Conservation (phyloP, 2,888 invertebrate species). For the Drosophila helvetica region DNA sequence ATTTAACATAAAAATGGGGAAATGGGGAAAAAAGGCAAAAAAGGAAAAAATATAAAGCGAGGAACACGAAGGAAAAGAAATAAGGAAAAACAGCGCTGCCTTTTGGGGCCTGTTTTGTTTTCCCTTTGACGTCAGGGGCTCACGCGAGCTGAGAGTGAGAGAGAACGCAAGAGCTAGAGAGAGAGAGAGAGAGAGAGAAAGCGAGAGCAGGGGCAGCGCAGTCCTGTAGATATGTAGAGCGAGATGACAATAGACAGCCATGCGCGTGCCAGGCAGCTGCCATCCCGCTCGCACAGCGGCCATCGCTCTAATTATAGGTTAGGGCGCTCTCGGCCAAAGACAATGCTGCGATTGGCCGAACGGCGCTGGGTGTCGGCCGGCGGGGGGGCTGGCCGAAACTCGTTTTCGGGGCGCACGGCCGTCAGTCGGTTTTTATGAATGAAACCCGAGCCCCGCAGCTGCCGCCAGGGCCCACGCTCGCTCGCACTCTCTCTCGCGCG, state of each 20-base stretch:
- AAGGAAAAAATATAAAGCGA: conserved; percentile 8
- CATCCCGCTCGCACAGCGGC: conserved; percentile 75
- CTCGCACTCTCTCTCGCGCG: background rate
- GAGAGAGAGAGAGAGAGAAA: conserved; percentile 20
- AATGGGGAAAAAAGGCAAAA: conserved; percentile 18
- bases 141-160: conserved; percentile 27
- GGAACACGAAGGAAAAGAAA: conserved; percentile 11
- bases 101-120: conserved; percentile 24
- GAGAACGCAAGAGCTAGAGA: background rate
- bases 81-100: conserved; percentile 31
- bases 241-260: conserved; percentile 44
- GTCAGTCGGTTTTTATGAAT: conserved; percentile 63
- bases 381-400: conserved; percentile 71
- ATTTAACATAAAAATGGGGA: conserved; percentile 36
- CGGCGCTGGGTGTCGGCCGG: conserved; percentile 24
- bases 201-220: conserved; percentile 5
- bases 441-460: conserved; percentile 39
- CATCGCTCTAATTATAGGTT: conserved; percentile 83
- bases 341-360: conserved; percentile 74
- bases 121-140: conserved; percentile 45
- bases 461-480: background rate
- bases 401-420: conserved; percentile 54
- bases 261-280: conserved; percentile 40
- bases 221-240: conserved; percentile 2
- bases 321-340: conserved; percentile 46